phyloP scores from a whole-genome alignment of 1,140 invertebrate genomes.

The Cepaea nemoralis region DNA sequence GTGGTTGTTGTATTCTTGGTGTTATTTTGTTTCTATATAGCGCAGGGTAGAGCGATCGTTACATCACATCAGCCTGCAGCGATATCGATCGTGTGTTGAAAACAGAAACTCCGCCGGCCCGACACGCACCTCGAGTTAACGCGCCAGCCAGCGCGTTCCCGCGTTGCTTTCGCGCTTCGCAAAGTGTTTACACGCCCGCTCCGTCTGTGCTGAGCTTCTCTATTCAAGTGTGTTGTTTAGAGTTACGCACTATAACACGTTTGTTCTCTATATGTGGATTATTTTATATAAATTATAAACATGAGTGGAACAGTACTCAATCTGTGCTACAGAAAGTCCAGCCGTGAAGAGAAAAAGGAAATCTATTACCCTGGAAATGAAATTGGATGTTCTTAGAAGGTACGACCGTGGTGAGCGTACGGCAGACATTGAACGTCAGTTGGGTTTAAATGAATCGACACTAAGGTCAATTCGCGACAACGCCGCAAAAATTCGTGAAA shows the following conservation, averaged over 20 bases:
- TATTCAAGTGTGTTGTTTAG: neutral
- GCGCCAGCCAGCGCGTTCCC: neutral
- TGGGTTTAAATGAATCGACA: neutral
- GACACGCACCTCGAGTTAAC: neutral
- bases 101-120: neutral
- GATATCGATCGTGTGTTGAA: too few relatives aligned
- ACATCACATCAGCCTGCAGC: too few relatives aligned
- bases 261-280: neutral
- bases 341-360: neutral
- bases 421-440: neutral
- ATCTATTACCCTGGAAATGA: neutral
- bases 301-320: neutral
- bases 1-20: too few relatives aligned
- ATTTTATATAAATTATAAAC: neutral
- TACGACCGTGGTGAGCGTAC: neutral
- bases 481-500: neutral
- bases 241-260: neutral
- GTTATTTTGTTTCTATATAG: too few relatives aligned
- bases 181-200: neutral
- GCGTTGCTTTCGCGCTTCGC: neutral
- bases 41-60: too few relatives aligned
- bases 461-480: constrained; percentile 1
- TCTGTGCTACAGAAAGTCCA: neutral
- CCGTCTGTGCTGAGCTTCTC: neutral
- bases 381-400: neutral